These are phyloP conservation scores for Harpegnathos saltator DNA, from an alignment of 1,140 invertebrate genomes.

Conservation along the genomic window DNA sequence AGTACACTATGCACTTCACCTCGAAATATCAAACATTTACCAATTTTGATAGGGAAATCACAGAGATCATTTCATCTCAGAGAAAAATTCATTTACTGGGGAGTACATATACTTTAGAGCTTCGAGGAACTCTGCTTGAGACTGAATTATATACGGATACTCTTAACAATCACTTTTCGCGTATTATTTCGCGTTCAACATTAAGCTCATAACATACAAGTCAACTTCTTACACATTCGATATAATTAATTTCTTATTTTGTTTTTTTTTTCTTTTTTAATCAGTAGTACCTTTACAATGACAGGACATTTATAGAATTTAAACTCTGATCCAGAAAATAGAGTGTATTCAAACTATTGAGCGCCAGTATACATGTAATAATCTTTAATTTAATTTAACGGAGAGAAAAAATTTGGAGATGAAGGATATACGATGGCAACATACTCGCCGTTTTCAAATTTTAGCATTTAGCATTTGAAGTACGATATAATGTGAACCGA, in stretches of 20 bases:
- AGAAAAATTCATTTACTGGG: not conserved
- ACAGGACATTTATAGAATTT: not conserved
- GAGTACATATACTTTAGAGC: not conserved
- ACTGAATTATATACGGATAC: no score
- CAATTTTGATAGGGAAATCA: not conserved
- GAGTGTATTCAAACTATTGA: slow-evolving; percentile 21
- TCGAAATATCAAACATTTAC: not conserved
- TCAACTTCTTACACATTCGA: not conserved
- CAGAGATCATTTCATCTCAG: not conserved
- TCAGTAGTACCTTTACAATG: no score
- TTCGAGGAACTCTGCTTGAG: not conserved
- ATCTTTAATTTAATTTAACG: not conserved
- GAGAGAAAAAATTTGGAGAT: not conserved
- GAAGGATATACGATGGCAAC: not conserved
- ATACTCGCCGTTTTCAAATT: not conserved
- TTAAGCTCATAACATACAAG: not conserved
- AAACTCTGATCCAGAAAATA: not conserved
- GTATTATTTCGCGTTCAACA: not conserved
- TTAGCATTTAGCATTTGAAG: not conserved
- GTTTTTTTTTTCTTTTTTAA: not conserved
- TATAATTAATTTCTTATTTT: not conserved
- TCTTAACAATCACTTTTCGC: not conserved
- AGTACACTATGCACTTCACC: not conserved
- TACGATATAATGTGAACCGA: slow-evolving; percentile 33
- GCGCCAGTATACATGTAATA: slow-evolving; percentile 4